Evolutionary conservation across 2,888 invertebrate species (phyloP).

Genomic region (Myopa tessellatipennis): DNA sequence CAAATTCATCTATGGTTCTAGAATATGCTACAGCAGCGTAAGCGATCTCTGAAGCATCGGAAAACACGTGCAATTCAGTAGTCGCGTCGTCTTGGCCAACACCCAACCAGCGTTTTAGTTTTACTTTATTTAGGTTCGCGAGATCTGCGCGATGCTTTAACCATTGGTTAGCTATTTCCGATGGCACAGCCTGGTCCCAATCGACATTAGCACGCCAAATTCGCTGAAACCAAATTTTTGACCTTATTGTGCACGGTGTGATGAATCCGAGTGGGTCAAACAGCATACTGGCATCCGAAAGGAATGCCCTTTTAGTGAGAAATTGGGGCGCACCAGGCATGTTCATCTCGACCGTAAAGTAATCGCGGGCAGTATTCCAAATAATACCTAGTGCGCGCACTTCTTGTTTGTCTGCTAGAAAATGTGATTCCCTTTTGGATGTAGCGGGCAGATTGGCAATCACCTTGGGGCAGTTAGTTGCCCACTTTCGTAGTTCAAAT

Average conservation of each 20-base stretch:
- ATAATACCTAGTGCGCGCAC: constrained; percentile 18
- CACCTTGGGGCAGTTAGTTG: too few species aligned
- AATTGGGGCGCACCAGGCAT: too few species aligned
- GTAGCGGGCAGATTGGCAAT: too few species aligned
- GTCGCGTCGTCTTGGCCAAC: neutral
- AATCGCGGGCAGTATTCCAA: neutral
- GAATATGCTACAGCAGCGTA: too few species aligned
- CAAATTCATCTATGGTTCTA: too few species aligned
- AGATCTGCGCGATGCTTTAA: constrained; percentile 1
- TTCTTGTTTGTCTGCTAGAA: neutral
- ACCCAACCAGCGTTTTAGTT: constrained; percentile 9
- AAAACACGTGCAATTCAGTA: too few species aligned
- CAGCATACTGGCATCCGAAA: too few species aligned
- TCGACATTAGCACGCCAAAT: constrained; percentile 1
- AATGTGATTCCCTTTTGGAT: too few species aligned
- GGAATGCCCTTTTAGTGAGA: too few species aligned
- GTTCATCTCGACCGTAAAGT: neutral
- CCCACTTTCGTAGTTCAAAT: too few species aligned
- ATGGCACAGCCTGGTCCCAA: constrained; percentile 14
- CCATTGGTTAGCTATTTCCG: constrained; percentile 1
- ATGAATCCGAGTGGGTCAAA: constrained; percentile 1
- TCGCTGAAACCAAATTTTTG: neutral
- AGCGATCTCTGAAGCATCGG: neutral
- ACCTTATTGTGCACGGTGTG: constrained; percentile 1
- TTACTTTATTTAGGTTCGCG: neutral